Evolutionary conservation across 2,797 vertebrate species (phyloP), one percentile per base, ranked within the genome.

Genomic region (Graptemys geographica): DNA sequence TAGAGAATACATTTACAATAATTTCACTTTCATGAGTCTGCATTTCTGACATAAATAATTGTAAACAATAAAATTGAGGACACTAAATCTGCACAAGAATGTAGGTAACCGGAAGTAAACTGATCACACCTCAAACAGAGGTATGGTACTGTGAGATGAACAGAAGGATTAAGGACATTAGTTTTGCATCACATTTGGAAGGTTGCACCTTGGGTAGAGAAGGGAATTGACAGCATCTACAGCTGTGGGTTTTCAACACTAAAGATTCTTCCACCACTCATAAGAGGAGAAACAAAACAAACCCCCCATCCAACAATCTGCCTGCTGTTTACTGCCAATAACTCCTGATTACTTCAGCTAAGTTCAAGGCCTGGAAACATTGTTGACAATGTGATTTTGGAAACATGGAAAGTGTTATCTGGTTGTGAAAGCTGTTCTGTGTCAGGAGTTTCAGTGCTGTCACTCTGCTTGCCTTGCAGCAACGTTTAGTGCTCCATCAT

Each of bases 301-400:
- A 82, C 89, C 92, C 96, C 90, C 98, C 97, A 98, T 97, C 69
- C 87, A 94, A 95, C 78, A 83, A 95, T 51, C 86, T 33, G 79
- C 96, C 96, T 95, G 94, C 96, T 98, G 98, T 95, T 92, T 90
- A 97, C 98, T 99, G 98, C 99, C 98, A 98, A 97, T 98, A 96
- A 96, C 98, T 99, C 98, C 98, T 98, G 98, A 98, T 98, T 96
- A 98, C 98, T 98, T 98, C 98, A 98, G 98, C 98, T 98, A 98
- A 98, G 98, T 98, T 97, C 96, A 59, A 82, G 96, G 96, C 95
- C 97, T 97, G 95, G 96, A 98, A 98, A 98, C 97, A 96, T 96
- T 96, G 96, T 97, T 96, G 98, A 98, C 98, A 98, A 97, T 98
- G 99, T 98, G 99, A 99, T 99, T 99, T 99, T 98, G 99, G 98